These are phyloP conservation scores for Araneus ventricosus DNA, from an alignment of 1,140 invertebrate species.

Conservation along the genomic window DNA sequence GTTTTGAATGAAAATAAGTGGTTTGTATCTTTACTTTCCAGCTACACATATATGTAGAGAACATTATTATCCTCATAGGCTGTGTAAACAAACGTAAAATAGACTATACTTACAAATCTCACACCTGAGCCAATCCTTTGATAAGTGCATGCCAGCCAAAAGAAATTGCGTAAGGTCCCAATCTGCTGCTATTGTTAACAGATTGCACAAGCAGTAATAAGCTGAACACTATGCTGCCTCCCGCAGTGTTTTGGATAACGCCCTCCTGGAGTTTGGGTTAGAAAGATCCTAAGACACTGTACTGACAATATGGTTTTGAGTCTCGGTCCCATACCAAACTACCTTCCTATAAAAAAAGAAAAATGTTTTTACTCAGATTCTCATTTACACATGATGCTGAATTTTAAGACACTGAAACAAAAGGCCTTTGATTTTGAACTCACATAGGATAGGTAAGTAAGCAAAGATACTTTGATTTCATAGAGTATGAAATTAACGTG, in stretches of 20 bases:
- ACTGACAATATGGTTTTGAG: constrained; percentile 84
- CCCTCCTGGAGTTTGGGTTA: constrained; percentile 90
- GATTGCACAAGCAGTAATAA: constrained; percentile 56
- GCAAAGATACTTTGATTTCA: too few relatives aligned
- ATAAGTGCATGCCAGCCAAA: constrained; percentile 34
- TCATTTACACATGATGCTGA: background rate
- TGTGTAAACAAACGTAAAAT: too few relatives aligned
- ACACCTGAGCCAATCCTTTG: constrained; percentile 44
- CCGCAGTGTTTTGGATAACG: constrained; percentile 88
- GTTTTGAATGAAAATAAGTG: too few relatives aligned
- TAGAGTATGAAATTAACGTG: too few relatives aligned
- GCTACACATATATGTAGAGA: too few relatives aligned
- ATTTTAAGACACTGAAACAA: too few relatives aligned
- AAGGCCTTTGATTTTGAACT: too few relatives aligned
- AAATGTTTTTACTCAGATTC: background rate
- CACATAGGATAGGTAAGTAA: too few relatives aligned
- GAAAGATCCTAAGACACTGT: constrained; percentile 94
- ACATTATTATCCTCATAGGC: too few relatives aligned
- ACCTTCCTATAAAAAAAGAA: constrained; percentile 86
- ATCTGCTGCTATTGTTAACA: constrained; percentile 57
- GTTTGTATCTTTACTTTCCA: too few relatives aligned
- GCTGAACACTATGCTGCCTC: constrained; percentile 88
- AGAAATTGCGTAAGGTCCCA: constrained; percentile 8
- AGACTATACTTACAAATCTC: background rate
- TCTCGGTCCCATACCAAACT: constrained; percentile 83